These are phyloP conservation scores for Sepiola atlantica DNA, from an alignment of 2,888 invertebrate species.

Conservation along the genomic window DNA sequence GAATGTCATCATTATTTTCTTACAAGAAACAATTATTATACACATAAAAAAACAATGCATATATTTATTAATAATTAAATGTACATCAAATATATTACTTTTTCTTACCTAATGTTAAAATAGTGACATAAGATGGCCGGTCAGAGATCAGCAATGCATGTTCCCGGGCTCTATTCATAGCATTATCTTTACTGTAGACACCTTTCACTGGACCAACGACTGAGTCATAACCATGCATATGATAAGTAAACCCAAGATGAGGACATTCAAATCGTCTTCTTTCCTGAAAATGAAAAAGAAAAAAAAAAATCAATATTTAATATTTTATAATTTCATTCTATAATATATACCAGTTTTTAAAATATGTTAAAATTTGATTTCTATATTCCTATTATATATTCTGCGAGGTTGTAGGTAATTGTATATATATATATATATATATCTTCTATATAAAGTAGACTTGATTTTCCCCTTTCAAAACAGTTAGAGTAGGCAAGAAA, in stretches of 20 bases:
- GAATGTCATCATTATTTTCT: no score
- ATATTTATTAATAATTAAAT: neutral
- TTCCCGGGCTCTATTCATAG: constrained; percentile 82
- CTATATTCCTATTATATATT: no score
- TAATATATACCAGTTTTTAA: neutral
- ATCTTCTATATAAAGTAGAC: no score
- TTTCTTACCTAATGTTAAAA: constrained; percentile 82
- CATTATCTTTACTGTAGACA: constrained; percentile 79
- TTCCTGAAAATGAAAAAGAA: constrained; percentile 81
- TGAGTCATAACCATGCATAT: constrained; percentile 88
- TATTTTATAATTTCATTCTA: neutral
- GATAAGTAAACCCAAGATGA: constrained; percentile 92
- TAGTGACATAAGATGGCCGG: constrained; percentile 92
- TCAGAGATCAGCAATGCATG: constrained; percentile 87
- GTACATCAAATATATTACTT: neutral
- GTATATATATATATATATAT: no score
- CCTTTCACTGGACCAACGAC: constrained; percentile 89
- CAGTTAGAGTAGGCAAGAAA: no score
- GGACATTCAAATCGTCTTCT: constrained; percentile 88
- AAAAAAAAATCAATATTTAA: neutral
- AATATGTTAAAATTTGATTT: no score
- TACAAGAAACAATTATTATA: no score
- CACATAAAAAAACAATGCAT: neutral
- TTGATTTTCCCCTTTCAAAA: no score
- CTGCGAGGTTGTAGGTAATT: no score